phyloP scores from a whole-genome alignment of 2,797 vertebrate species.

The Xyrichtys novacula region DNA sequence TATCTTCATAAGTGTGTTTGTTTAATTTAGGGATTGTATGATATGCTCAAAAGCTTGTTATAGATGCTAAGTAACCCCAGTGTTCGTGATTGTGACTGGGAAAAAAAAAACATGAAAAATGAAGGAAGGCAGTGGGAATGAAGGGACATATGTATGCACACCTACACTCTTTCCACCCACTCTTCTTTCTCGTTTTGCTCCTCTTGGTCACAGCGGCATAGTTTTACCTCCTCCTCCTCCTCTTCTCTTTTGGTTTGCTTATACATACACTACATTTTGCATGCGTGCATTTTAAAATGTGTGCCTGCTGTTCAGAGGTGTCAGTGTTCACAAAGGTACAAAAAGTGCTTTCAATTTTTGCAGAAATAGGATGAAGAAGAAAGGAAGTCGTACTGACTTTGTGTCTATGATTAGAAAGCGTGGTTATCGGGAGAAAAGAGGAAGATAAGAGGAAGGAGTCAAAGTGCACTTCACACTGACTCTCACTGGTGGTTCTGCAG shows the following conservation, averaged over 20 bases:
- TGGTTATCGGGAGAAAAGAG: conserved; percentile 44
- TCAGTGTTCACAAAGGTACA: conserved; percentile 37
- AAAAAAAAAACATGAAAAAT: conserved; percentile 30
- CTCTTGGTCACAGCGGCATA: conserved; percentile 56
- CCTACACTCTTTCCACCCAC: conserved; percentile 75
- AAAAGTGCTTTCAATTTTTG: conserved; percentile 50
- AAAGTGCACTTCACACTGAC: conserved; percentile 42
- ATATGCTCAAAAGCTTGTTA: conserved; percentile 79
- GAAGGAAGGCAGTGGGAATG: conserved; percentile 46
- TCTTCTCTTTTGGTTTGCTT: conserved; percentile 26
- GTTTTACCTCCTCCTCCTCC: conserved; percentile 42
- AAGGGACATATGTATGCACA: conserved; percentile 66
- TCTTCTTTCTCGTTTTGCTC: conserved; percentile 54
- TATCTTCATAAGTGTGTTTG: conserved; percentile 23
- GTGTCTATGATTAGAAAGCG: conserved; percentile 61
- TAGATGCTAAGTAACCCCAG: conserved; percentile 67
- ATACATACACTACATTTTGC: conserved; percentile 9
- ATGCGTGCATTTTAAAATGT: conserved; percentile 1
- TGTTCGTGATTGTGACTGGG: conserved; percentile 55
- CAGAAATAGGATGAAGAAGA: conserved; percentile 15
- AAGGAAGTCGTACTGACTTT: conserved; percentile 34
- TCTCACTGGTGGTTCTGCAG: conserved; percentile 29
- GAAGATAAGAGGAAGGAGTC: conserved; percentile 33
- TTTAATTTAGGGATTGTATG: conserved; percentile 71
- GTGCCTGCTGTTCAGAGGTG: conserved; percentile 16